Base-by-base conservation (phyloP, 2,888 invertebrate species). In the Andrena minutula region DNA sequence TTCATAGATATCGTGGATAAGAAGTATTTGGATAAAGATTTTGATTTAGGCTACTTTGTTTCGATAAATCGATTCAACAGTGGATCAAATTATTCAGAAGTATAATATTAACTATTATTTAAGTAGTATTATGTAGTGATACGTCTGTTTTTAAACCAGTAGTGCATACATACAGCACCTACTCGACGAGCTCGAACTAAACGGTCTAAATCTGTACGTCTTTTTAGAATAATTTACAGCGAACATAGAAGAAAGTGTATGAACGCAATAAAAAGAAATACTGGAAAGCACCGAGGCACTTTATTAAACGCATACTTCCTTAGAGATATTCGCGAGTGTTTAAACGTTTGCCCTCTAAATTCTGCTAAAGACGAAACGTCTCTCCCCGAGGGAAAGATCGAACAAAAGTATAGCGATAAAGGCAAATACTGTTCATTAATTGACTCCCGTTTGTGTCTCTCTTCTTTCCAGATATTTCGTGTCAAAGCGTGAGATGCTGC, bases 401-500 rank as follows among this genome's bases (percentile, higher is more conserved):
- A 79, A 82, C 23, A 63, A 82, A 81, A 70, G 74, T 53, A 74
- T 73, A 68, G 53, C 73, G 78, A 73, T 23, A 41, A 56, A 60
- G 41, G 28, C 32, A 28, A 51, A 66, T 78, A 73, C 72, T 79
- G 68, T 69, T 71, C 82, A 84, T 75, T 90, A 88, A 92, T 91
- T 92, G 89, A 92, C 87, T 79, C 84, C 89, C 79, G 75, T 87
- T 84, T 91, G 89, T 91, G 86, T 92, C 90, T 92, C 91, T 92
- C 91, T 93, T 93, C 89, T 93, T 93, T 93, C 78, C 93, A 94
- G 93, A 93, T 94, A 92, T 91, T 92, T 90, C 92, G 91, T 92
- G 82, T 81, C 92, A 88, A 93, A 93, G 89, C 90, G 92, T 86
- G 85, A 89, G 85, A 83, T 90, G 88, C 89, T 91, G 87, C 86